Base-by-base conservation (phyloP, 2,888 invertebrate genomes). In the Eupithecia insigniata region DNA sequence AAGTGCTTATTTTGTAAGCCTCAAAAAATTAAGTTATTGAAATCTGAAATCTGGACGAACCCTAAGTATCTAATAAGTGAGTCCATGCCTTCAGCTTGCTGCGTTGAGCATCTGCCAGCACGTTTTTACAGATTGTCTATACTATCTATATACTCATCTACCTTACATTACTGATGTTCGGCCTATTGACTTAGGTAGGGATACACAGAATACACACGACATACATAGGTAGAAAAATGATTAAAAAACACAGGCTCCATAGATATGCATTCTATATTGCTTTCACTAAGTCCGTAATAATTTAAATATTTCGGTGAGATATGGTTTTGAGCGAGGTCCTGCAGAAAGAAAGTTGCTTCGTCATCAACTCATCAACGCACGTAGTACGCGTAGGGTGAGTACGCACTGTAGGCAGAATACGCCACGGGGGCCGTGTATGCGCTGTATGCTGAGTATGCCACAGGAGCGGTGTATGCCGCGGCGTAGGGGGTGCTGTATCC, bases 401-500 rank as follows among this genome's bases (percentile, higher is more conserved):
- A 91, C n/a, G 89, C 82, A 32, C 73, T 73, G 80, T 90, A 91
- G 1, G 90, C 82, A 4, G 87, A 85, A 85, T 92, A 91, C 61
- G 87, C 86, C 28, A 87, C 79, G 6, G 87, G 84, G 60, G 89
- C 82, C 2, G 85, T 79, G 80, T 89, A 84, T 22, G 86, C 79
- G 69, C 82, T 78, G 81, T 86, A 89, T 30, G 85, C 85, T 0
- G 88, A 85, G 79, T 90, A 90, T 32, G 90, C 89, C 1, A 95
- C 90, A 3, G 95, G 95, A 2, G 95, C 92, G 6, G 93, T 89
- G 81, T 94, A 95, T n/a, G 94, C 93, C 26, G 94, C 89, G 65
- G 89, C 89, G 79, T 94, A 89, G 70, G 94, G 92, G 1, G 90
- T 83, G 60, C 95, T 92, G 79, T 95, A 92, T 1, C 89, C 89